Evolutionary conservation across 2,113 vertebrate species (phyloP).

Genomic region (Tyrannus savana): DNA sequence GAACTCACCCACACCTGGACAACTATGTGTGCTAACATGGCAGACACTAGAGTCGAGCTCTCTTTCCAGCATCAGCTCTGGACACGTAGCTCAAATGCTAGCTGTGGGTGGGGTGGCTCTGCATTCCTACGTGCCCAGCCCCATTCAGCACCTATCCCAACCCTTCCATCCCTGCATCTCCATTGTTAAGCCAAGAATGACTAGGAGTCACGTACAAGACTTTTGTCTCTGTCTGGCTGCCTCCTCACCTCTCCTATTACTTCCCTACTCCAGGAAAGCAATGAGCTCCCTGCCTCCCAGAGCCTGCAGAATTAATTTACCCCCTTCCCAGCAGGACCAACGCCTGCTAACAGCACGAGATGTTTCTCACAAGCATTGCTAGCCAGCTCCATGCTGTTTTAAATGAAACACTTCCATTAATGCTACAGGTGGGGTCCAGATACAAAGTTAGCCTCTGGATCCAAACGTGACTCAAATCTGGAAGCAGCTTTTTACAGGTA

Average conservation of each 20-base stretch:
- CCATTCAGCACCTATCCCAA: rapidly evolving
- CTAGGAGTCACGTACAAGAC: not conserved
- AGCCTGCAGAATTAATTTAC: not conserved
- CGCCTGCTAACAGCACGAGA: not conserved
- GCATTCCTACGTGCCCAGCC: not conserved
- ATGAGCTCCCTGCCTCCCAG: not conserved
- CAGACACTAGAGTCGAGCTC: rapidly evolving
- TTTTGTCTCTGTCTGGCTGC: not conserved
- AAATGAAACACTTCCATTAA: slow-evolving; percentile 44
- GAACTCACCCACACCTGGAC: not conserved
- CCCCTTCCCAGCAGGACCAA: not conserved
- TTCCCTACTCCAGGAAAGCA: not conserved
- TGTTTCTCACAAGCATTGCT: not conserved
- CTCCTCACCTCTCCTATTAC: not conserved
- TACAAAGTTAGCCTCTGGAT: not conserved
- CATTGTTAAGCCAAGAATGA: not conserved
- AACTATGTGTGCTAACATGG: not conserved
- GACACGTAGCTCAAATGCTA: rapidly evolving
- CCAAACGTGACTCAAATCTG: rapidly evolving
- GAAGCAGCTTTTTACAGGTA: not conserved
- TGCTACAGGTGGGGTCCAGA: not conserved
- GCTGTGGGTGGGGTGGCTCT: not conserved
- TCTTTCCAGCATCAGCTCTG: not conserved
- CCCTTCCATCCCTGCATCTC: not conserved
- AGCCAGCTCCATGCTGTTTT: slow-evolving; percentile 19